Conservation (phyloP, 1,140 invertebrate genomes). For the Penaeus indicus region DNA sequence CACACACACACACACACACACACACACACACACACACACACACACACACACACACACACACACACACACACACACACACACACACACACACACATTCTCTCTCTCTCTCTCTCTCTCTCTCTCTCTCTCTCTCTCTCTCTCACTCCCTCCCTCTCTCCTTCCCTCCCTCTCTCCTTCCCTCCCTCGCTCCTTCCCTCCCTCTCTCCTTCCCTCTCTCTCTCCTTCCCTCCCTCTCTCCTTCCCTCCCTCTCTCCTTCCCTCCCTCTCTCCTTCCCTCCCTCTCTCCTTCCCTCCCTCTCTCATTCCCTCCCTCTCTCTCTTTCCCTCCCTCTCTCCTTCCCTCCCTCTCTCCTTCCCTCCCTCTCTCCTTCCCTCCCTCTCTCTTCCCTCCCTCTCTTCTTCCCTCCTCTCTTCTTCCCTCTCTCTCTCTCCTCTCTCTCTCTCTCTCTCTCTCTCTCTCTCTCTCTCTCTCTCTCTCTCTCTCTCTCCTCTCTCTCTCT, state of each 20-base stretch:
- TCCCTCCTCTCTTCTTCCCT: background rate
- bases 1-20: background rate
- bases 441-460: background rate
- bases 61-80: background rate
- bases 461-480: background rate
- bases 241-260: background rate
- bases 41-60: background rate
- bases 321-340: background rate
- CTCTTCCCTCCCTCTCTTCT: background rate
- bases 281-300: background rate
- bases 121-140: background rate
- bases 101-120: constrained; percentile 7
- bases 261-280: background rate
- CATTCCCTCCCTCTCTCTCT: background rate
- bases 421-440: background rate
- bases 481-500: background rate
- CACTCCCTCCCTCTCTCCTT: background rate
- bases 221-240: background rate
- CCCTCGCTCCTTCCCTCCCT: background rate
- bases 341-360: background rate
- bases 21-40: background rate
- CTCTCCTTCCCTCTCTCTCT: background rate
- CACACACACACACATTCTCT: background rate
- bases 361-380: background rate
- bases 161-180: background rate